Evolutionary conservation across 23 tunicate species (phyloP), one percentile per base, ranked within the genome.

Genomic region (Trididemnum nubilum): DNA sequence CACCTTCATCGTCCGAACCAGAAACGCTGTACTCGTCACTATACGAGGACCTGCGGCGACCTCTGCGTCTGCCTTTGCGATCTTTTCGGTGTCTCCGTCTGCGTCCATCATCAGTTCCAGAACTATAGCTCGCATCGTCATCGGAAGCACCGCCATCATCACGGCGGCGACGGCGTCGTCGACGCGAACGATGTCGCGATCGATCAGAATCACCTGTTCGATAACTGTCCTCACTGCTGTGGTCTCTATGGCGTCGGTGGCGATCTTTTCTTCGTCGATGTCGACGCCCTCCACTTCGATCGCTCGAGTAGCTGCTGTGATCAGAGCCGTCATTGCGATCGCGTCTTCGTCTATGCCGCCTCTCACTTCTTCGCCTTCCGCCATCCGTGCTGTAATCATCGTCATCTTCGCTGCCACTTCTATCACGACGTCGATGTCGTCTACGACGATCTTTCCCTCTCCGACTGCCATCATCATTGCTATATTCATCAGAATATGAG

Each of bases 1-100:
- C 77, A 2, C 27, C 88, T 21, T 71, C 73, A 24, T 85, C 82
- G 0, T 29, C 90, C 29, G 90, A 78, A 25, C 64, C 84, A 0
- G 83, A 78, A 22, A 33, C 70, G 61, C 90, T 78, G 71, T 64
- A 49, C 27, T 65, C 82, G 36, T 73, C 87, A 33, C 90, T 83
- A 81, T 83, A 65, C 22, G 83, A 85, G n/a, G 79, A 69, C 26
- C 51, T 33, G 1, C 87, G 71, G 3, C 71, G 71, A 1, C 77
- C 60, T 44, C 33, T 65, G 5, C 77, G 33, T 21, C 78, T n/a
- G 15, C 81, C 81, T 83, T 75, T 52, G 33, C 72, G 80, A 38
- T 83, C 75, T 58, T 83, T 83, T 5, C 80, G 87, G 31, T 33
- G 80, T 51, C 90, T 37, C 28, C 90, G 73, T 25, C 79, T 32